Base-by-base conservation (phyloP, 2,113 vertebrate species). In the Phainopepla nitens region DNA sequence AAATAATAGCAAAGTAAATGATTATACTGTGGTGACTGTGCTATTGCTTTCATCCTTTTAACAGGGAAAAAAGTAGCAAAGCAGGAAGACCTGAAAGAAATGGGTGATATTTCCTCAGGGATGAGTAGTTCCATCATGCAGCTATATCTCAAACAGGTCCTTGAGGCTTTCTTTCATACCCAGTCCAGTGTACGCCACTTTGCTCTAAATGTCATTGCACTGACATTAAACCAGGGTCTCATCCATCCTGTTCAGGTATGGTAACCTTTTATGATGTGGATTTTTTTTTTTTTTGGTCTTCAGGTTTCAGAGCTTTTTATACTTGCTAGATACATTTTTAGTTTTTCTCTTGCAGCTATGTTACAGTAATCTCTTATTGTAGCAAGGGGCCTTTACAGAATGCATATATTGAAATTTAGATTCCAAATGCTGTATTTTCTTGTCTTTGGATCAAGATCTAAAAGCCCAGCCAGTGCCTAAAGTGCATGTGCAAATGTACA, bases 91-190 rank as follows among this genome's bases (percentile, higher is more conserved):
- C 97, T 99, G 87, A 99, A 99, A 98, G 99, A 99, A 98, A 99
- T 99, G 99, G 99, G 99, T 57, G 99, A 99, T 97, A 99, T 99
- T 97, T 99, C 99, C 93, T 99, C 99, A 83, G 99, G 99, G 93
- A 99, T 99, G 99, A 99, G 99, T 97, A 99, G 99, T 98, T 99
- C 99, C 96, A 99, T 99, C 96, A 99, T 99, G 99, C 99, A 99
- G 97, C 99, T 99, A 33, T 99, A 99, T 98, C 98, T 99, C 91
- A 99, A 99, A 98, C 99, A 99, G 97, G 99, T 99, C 97, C 98
- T 99, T 94, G 99, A 99, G 98, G 99, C 99, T 7, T 99, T 99
- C 97, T 99, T 99, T 96, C 99, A 99, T 97, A 98, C 95, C 24
- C 99, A 99, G 82, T 99, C 99, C 95, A 99, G 98, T n/a, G 99